Conservation (phyloP, 2,888 invertebrate genomes). For the Pherbina coryleti region DNA sequence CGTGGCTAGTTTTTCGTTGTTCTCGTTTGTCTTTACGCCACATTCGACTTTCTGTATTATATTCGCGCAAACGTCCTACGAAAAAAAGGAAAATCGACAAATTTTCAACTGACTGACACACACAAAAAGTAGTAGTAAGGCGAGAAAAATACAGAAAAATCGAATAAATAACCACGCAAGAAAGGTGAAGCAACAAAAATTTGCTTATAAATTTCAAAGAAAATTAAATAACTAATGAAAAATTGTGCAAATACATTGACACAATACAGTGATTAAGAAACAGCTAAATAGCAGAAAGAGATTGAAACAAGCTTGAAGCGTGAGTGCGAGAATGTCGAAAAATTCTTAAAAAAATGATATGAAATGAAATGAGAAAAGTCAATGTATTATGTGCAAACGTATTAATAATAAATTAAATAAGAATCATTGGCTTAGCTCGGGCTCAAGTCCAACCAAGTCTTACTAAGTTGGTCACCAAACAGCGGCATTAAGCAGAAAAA, state of each 20-base stretch:
- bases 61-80: neutral
- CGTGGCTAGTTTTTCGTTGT: slow-evolving; percentile 25
- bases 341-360: neutral
- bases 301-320: neutral
- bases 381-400: neutral
- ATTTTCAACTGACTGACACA: neutral
- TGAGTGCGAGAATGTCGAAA: neutral
- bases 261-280: neutral
- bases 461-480: too few relatives aligned
- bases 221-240: neutral
- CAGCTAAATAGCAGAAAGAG: neutral
- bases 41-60: slow-evolving; percentile 8
- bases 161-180: neutral
- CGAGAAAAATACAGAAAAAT: slow-evolving; percentile 10
- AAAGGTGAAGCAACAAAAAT: neutral
- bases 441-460: too few relatives aligned
- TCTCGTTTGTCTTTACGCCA: slow-evolving; percentile 9
- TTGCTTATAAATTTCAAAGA: neutral
- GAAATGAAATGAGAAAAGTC: neutral
- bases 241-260: neutral
- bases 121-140: neutral
- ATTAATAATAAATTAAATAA: neutral
- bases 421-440: too few relatives aligned
- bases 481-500: neutral
- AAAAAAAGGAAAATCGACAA: slow-evolving; percentile 10